phyloP scores from a whole-genome alignment of 2,797 vertebrate species.

The Acipenser oxyrinchus region DNA sequence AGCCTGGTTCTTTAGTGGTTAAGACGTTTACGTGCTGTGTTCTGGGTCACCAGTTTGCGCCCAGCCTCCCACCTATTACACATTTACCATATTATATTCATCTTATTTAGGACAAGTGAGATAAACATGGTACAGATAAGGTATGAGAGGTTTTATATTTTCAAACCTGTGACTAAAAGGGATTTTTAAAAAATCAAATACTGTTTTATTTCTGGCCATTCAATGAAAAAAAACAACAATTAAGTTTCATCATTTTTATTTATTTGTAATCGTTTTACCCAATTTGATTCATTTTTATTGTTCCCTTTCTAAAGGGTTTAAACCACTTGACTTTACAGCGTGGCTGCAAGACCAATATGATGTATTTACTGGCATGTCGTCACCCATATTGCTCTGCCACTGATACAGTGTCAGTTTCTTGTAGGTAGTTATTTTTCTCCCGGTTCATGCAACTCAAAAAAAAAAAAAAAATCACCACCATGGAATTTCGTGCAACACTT shows the following conservation, averaged over 20 bases:
- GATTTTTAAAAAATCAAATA: not conserved
- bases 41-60: too few species aligned
- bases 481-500: slow-evolving; percentile 66
- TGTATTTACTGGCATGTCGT: slow-evolving; percentile 16
- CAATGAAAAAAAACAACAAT: too few species aligned
- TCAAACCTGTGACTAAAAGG: not conserved
- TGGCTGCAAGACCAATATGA: slow-evolving; percentile 15
- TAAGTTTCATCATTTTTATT: too few species aligned
- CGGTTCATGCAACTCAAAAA: slow-evolving; percentile 34
- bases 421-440: slow-evolving; percentile 51
- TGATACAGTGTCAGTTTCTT: slow-evolving; percentile 57
- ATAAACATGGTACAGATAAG: too few species aligned
- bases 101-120: too few species aligned
- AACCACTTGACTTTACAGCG: not conserved
- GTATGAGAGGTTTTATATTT: too few species aligned
- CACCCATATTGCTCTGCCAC: slow-evolving; percentile 31
- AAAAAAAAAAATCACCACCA: slow-evolving; percentile 38
- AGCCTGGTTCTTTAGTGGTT: too few species aligned
- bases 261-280: too few species aligned
- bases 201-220: not conserved
- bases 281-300: too few species aligned
- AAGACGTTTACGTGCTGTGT: too few species aligned
- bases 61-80: too few species aligned
- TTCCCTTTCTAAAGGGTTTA: not conserved
- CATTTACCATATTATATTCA: too few species aligned